These are phyloP conservation scores for Platycnemis pennipes DNA, from an alignment of 2,888 invertebrate species.

Conservation along the genomic window DNA sequence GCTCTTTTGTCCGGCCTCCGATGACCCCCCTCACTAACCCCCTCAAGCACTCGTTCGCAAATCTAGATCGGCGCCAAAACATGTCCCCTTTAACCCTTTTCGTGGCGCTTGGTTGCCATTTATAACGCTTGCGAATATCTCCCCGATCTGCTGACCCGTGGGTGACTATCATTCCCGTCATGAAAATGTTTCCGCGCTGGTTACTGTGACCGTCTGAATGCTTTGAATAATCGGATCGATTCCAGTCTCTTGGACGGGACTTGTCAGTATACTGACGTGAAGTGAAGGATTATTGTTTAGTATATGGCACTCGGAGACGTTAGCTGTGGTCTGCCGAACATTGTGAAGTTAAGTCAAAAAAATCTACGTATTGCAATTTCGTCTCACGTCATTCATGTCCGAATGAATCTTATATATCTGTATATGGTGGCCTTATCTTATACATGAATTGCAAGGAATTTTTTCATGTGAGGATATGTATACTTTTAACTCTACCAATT, in stretches of 20 bases:
- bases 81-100: slow-evolving; percentile 3
- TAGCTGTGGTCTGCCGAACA: too few species aligned
- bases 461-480: too few species aligned
- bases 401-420: too few species aligned
- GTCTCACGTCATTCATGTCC: too few species aligned
- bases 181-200: not conserved
- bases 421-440: too few species aligned
- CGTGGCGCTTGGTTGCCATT: not conserved
- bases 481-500: too few species aligned
- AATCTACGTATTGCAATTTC: too few species aligned
- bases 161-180: not conserved
- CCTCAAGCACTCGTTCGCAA: not conserved
- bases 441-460: too few species aligned
- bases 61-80: slow-evolving; percentile 14
- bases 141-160: not conserved
- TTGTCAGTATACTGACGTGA: not conserved
- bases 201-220: not conserved
- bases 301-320: too few species aligned
- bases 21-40: not conserved
- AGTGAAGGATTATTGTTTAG: too few species aligned
- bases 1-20: not conserved
- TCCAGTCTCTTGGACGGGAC: not conserved
- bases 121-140: not conserved
- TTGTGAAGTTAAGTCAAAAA: too few species aligned
- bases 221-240: not conserved